phyloP scores from a whole-genome alignment of 2,113 vertebrate genomes.

The Paramisgurnus dabryanus region DNA sequence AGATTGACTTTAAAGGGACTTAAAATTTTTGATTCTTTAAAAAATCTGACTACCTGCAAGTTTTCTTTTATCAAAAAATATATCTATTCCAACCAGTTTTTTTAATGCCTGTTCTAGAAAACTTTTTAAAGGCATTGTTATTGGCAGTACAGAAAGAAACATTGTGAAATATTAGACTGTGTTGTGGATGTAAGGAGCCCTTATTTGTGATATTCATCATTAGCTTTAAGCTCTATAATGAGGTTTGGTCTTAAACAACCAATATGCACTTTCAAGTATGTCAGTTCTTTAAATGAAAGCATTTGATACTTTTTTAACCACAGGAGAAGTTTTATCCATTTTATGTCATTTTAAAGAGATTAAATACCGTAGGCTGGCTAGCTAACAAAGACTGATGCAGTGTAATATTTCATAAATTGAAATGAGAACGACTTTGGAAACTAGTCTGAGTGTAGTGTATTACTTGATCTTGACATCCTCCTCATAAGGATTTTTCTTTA shows the following conservation, averaged over 20 bases:
- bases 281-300: not conserved
- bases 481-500: not conserved
- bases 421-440: not conserved
- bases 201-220: conserved; percentile 7
- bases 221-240: not conserved
- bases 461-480: conserved; percentile 18
- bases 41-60: not conserved
- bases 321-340: not conserved
- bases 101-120: not conserved
- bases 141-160: not conserved
- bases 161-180: not conserved
- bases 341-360: not conserved
- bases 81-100: not conserved
- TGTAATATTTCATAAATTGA: not conserved
- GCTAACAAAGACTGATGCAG: not conserved
- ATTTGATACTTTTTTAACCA: not conserved
- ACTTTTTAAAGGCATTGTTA: not conserved
- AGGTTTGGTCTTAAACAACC: conserved; percentile 18
- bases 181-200: not conserved
- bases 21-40: not conserved
- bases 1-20: no score
- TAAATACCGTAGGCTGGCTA: not conserved
- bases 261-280: conserved; percentile 22
- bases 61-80: not conserved
- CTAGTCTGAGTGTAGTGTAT: not conserved